Evolutionary conservation across 2,113 vertebrate species (phyloP).

Genomic region (Anolis sagrei): DNA sequence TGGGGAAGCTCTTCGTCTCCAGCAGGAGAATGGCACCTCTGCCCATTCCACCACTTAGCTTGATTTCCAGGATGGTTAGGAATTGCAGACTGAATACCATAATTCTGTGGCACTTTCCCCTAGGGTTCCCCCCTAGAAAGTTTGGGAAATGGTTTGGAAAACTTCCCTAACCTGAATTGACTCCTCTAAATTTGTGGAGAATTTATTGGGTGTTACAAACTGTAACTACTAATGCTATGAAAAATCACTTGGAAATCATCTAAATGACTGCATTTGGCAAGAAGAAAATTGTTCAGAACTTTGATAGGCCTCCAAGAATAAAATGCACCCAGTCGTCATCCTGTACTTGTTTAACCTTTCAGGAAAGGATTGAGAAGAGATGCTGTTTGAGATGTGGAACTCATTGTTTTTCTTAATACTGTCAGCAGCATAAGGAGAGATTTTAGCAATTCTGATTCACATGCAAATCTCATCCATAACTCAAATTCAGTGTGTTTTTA

Average conservation of each 20-base stretch:
- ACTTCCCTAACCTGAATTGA: background rate
- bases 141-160: background rate
- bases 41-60: background rate
- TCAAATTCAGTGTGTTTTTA: conserved; percentile 24
- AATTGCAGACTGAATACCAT: no score
- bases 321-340: background rate
- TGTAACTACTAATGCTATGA: background rate
- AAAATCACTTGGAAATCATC: conserved; percentile 6
- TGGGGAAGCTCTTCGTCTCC: background rate
- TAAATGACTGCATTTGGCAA: background rate
- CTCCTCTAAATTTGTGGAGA: background rate
- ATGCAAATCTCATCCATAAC: conserved; percentile 36
- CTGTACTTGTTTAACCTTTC: conserved; percentile 20
- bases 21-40: background rate
- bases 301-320: conserved; percentile 3
- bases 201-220: background rate
- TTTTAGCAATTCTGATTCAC: background rate
- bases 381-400: background rate
- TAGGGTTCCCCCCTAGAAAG: no score
- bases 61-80: no score
- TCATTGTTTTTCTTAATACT: conserved; percentile 9
- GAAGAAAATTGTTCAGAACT: background rate
- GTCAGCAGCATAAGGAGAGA: conserved; percentile 10
- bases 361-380: background rate
- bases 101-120: no score